Evolutionary conservation across 2,797 vertebrate genomes (phyloP).

Genomic region (Urocyon cinereoargenteus): DNA sequence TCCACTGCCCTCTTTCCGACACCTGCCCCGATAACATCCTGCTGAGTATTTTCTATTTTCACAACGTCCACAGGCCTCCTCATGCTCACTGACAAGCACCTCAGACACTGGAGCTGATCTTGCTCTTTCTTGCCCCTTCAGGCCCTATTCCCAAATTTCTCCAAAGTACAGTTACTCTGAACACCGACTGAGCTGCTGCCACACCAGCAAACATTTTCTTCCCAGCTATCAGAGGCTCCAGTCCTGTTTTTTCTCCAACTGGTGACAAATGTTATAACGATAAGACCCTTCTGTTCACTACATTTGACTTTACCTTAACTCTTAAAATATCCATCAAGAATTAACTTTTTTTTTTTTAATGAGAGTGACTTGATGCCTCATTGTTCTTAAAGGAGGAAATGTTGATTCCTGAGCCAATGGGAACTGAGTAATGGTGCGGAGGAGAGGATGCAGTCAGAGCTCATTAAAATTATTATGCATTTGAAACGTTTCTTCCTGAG

Average conservation of each 20-base stretch:
- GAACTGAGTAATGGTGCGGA: constrained; percentile 77
- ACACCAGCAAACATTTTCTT: not conserved
- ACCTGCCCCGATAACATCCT: not conserved
- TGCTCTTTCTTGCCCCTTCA: not conserved
- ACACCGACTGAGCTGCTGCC: not conserved
- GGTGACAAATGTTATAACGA: constrained; percentile 66
- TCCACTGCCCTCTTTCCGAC: not conserved
- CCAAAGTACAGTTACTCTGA: not conserved
- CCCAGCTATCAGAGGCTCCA: not conserved
- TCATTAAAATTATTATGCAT: constrained; percentile 80
- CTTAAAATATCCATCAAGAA: constrained; percentile 82
- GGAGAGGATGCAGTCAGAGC: not conserved
- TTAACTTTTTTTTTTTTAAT: constrained; percentile 81
- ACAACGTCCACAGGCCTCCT: not conserved
- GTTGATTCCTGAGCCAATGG: constrained; percentile 75
- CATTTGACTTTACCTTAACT: constrained; percentile 78
- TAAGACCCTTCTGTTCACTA: constrained; percentile 74
- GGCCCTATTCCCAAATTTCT: not conserved
- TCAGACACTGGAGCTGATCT: not conserved
- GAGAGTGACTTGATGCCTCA: not conserved
- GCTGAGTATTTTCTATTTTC: not conserved
- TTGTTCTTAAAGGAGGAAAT: constrained; percentile 79
- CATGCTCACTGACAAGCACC: not conserved
- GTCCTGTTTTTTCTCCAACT: constrained; percentile 15
- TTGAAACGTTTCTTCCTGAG: constrained; percentile 79